A percentile compares a stretch with the other conserved stretches of the same genome.
Evolutionary conservation across 2,888 invertebrate genomes (phyloP).

Genomic region (Stenichneumon culpator): DNA sequence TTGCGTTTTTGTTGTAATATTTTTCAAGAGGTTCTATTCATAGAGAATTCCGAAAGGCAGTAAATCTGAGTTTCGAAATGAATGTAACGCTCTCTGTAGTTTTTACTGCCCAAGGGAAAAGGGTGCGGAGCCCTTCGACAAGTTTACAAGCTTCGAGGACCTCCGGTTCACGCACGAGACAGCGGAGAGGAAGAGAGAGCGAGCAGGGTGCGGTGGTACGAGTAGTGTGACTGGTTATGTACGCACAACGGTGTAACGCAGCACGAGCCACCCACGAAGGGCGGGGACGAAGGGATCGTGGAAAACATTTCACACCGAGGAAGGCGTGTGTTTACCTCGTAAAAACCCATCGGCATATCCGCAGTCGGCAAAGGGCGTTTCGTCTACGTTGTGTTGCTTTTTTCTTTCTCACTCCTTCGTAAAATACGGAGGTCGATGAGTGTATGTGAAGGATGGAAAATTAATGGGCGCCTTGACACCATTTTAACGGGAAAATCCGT

Average conservation of each 20-base stretch:
- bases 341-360: constrained; percentile 51
- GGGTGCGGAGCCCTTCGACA: constrained; percentile 57
- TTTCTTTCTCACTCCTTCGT: constrained; percentile 3
- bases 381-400: constrained; percentile 29
- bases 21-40: constrained; percentile 25
- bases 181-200: constrained; percentile 1
- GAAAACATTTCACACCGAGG: constrained; percentile 65
- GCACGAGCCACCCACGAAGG: constrained; percentile 67
- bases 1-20: background rate
- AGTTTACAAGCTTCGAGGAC: constrained; percentile 65
- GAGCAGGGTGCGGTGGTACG: constrained; percentile 49
- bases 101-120: constrained; percentile 43
- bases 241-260: constrained; percentile 17
- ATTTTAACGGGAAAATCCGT: constrained; percentile 43
- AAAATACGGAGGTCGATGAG: constrained; percentile 32
- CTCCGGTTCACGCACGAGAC: constrained; percentile 36
- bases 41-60: constrained; percentile 15
- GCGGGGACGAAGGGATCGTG: constrained; percentile 63
- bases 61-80: constrained; percentile 41
- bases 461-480: constrained; percentile 51
- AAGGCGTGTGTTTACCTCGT: constrained; percentile 65
- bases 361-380: constrained; percentile 44
- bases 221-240: constrained; percentile 30
- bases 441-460: constrained; percentile 40
- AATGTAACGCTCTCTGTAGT: constrained; percentile 41